Percentiles rank a stretch among this genome's conserved stretches.
Evolutionary conservation across 2,797 vertebrate species (phyloP).

Genomic region (Notamacropus eugenii): DNA sequence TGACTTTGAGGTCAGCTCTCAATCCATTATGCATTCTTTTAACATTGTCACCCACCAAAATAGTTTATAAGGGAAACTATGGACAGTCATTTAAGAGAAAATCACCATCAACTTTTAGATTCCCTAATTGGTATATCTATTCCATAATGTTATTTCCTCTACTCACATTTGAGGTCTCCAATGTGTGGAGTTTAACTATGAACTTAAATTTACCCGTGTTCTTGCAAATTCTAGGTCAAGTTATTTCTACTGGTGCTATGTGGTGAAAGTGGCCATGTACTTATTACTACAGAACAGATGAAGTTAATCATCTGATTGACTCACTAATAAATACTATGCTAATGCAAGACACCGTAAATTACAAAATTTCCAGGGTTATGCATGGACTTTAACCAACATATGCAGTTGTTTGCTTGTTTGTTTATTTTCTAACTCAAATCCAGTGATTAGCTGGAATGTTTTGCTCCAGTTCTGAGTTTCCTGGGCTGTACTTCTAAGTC

Average conservation of each 20-base stretch:
- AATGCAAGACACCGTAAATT: not conserved
- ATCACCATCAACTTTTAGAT: not conserved
- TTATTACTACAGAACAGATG: not conserved
- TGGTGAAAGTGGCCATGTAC: no score
- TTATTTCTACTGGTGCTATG: rapidly evolving
- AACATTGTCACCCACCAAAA: not conserved
- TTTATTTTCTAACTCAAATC: not conserved
- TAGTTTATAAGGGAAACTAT: not conserved
- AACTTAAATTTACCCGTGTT: not conserved
- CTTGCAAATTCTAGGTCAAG: rapidly evolving
- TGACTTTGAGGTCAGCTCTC: not conserved
- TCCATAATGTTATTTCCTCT: not conserved
- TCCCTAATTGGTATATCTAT: not conserved
- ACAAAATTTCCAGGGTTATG: rapidly evolving
- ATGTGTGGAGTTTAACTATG: not conserved
- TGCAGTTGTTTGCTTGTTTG: not conserved
- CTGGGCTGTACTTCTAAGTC: rapidly evolving
- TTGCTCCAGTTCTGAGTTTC: not conserved
- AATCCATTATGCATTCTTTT: not conserved
- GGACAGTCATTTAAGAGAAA: not conserved
- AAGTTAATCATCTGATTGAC: not conserved
- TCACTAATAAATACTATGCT: rapidly evolving
- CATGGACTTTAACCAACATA: not conserved
- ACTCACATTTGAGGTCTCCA: not conserved
- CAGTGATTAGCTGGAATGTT: rapidly evolving